Evolutionary conservation across 2,797 vertebrate genomes (phyloP).

Genomic region (Argentina silus): DNA sequence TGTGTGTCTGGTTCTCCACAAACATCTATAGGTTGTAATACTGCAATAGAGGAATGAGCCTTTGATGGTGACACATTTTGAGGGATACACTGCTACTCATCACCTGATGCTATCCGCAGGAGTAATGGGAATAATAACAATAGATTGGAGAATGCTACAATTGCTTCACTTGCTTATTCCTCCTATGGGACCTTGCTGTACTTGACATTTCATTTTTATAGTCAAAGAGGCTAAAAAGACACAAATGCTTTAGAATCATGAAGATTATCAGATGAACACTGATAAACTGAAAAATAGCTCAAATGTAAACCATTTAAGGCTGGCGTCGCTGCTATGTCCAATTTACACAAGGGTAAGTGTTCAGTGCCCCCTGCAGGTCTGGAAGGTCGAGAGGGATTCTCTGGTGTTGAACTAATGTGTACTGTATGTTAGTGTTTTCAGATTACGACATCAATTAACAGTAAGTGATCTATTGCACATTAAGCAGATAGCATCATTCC

Average conservation of each 20-base stretch:
- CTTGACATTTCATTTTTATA: too few relatives aligned
- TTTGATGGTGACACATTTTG: neutral
- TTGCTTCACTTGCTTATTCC: too few relatives aligned
- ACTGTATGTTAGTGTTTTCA: neutral
- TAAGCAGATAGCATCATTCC: neutral
- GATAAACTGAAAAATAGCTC: too few relatives aligned
- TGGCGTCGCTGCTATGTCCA: slow-evolving; percentile 7
- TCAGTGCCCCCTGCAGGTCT: slow-evolving; percentile 71
- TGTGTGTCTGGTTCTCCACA: slow-evolving; percentile 46
- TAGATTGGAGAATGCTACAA: too few relatives aligned
- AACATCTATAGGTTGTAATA: slow-evolving; percentile 52
- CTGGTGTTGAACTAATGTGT: neutral
- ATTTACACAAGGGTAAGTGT: slow-evolving; percentile 27
- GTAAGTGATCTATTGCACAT: neutral
- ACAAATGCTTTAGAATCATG: neutral
- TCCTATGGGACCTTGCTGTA: too few relatives aligned
- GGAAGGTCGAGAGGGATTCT: slow-evolving; percentile 11
- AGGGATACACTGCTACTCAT: neutral
- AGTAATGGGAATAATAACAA: too few relatives aligned
- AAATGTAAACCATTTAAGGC: neutral
- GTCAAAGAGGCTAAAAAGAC: neutral
- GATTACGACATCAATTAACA: neutral
- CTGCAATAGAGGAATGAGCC: neutral
- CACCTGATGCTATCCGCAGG: too few relatives aligned
- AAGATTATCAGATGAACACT: too few relatives aligned